Percentiles rank a stretch among this genome's conserved stretches.
These are phyloP conservation scores for Dryobota labecula DNA, from an alignment of 2,888 invertebrate genomes.

Conservation along the genomic window DNA sequence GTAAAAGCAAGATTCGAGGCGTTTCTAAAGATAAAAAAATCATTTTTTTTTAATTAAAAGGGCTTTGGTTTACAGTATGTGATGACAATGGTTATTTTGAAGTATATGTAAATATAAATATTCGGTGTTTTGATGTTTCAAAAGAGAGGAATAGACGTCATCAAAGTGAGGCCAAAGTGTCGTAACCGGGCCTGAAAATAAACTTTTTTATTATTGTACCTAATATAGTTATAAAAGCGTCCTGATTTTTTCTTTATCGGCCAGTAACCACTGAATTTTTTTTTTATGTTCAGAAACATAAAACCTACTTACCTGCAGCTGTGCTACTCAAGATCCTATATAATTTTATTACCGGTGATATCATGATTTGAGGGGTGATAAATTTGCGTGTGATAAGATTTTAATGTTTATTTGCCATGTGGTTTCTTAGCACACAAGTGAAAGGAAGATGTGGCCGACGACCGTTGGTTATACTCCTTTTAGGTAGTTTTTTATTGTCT, in stretches of 20 bases:
- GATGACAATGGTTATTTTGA: too few species aligned
- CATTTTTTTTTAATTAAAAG: neutral
- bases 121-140: neutral
- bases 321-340: neutral
- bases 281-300: slow-evolving; percentile 1
- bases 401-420: neutral
- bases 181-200: neutral
- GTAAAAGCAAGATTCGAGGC: slow-evolving; percentile 14
- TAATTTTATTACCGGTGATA: neutral
- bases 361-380: slow-evolving; percentile 3
- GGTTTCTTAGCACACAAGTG: neutral
- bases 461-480: too few species aligned
- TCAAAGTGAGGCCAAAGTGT: neutral
- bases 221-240: neutral
- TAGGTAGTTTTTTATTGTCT: too few species aligned
- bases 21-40: neutral
- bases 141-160: neutral
- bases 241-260: neutral
- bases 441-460: too few species aligned
- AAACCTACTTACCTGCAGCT: neutral
- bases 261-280: neutral
- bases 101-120: too few species aligned
- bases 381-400: neutral
- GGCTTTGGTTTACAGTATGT: neutral
- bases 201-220: too few species aligned